Evolutionary conservation across 2,888 invertebrate genomes (phyloP), one percentile per base, ranked within the genome.

Genomic region (Clivina fossor): DNA sequence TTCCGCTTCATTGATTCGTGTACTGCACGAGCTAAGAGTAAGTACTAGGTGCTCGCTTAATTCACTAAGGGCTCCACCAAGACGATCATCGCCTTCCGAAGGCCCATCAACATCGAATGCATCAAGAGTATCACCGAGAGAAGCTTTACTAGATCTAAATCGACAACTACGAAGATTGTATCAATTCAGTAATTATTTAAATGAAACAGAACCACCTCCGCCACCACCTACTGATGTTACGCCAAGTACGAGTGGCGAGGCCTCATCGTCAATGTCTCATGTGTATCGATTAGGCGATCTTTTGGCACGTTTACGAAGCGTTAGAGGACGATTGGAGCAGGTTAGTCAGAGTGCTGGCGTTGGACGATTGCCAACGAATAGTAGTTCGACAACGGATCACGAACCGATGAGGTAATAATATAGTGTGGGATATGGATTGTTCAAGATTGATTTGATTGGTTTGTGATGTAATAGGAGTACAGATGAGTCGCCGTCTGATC

Each of bases 251-350:
- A 55, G 38, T 46, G 8, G 38, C 5, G 47, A 46, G 24, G n/a
- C n/a, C n/a, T 40, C 15, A 11, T 38, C 49, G 20, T 35, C 44
- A 8, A 55, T 55, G 55, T 37, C 55, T 2, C 55, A 46, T 47
- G 47, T 55, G 1, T 47, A 47, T 30, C 37, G 55, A 7, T 33
- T 55, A 13, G 55, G 55, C 20, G 55, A 55, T 38, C 19, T 55
- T 4, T 40, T 55, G 5, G 55, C 47, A 9, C 15, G 55, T n/a
- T 55, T 55, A 16, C 20, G 55, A 13, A 55, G 22, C 22, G 47
- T 55, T 19, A 26, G 55, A 46, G 55, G 55, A n/a, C 37, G 55
- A 7, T 47, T 55, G 28, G 55, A 55, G 32, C 55, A 55, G 24
- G 55, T 55, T 13, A 37, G 38, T n/a, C 55, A 55, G 37, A 55